Evolutionary conservation across 2,113 vertebrate species (phyloP).

Genomic region (Rhinichthys klamathensis): DNA sequence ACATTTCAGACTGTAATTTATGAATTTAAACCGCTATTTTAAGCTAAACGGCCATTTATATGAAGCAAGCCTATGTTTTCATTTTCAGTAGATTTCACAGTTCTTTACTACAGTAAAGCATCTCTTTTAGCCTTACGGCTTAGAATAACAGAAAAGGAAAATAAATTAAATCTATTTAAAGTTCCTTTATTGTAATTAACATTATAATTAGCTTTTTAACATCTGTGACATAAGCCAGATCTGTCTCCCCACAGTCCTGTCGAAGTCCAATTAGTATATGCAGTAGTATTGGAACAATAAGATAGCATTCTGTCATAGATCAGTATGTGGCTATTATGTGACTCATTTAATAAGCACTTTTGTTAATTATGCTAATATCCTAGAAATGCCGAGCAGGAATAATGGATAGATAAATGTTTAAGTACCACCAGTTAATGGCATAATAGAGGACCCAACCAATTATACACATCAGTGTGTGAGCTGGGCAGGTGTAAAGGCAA

Average conservation of each 20-base stretch:
- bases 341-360: conserved; percentile 54
- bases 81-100: conserved; percentile 13
- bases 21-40: conserved; percentile 28
- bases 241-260: not conserved
- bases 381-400: conserved; percentile 42
- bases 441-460: conserved; percentile 35
- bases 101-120: not conserved
- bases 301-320: conserved; percentile 34
- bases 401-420: conserved; percentile 55
- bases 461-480: conserved; percentile 38
- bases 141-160: not conserved
- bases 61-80: not conserved
- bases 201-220: conserved; percentile 45
- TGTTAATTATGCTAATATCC: conserved; percentile 57
- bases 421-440: conserved; percentile 41
- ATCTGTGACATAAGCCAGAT: conserved; percentile 18
- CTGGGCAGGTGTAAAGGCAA: conserved; percentile 15
- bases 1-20: conserved; percentile 49
- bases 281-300: not conserved
- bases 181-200: conserved; percentile 19
- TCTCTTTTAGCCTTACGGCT: not conserved
- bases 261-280: conserved; percentile 6
- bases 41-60: conserved; percentile 40
- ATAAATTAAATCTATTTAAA: not conserved
- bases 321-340: conserved; percentile 41